Base-by-base conservation (phyloP, 2,797 vertebrate species). In the Austrolebias charrua region DNA sequence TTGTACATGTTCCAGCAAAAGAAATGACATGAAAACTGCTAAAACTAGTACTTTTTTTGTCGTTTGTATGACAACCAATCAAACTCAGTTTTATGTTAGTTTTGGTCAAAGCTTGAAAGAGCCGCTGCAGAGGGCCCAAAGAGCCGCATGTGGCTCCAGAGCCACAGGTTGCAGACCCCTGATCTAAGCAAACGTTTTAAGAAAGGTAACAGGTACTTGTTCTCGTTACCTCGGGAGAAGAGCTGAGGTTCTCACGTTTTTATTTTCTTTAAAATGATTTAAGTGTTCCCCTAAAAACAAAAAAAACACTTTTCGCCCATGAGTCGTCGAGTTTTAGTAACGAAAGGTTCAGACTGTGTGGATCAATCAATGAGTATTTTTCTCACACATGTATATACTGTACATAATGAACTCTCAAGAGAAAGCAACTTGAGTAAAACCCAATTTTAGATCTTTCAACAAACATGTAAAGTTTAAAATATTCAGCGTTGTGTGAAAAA, bases 201-300 rank as follows among this genome's bases (percentile, higher is more conserved):
- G 28, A 51, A 57, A 67, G 62, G 66, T 64, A 65, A 68, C 56
- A 12, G 40, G 59, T 46, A 64, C 47, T 51, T 66, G 47, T 58
- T 72, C 52, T 60, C 54, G 20, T 56, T 67, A 71, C 69, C 70
- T 54, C 18, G 38, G 38, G 8, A 69, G 31, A 69, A 69, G 69
- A 62, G 10, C 53, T 64, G 73, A 73, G 64, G 63, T 72, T 12
- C 19, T 55, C 58, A 45, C 64, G 50, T 66, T 77, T 69, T 57
- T 49, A 28, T 60, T 59, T 78, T 52, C 18, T 70, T 51, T 65
- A 47, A 68, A 74, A 56, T 55, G 4, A 62, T 14, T 40, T 42
- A 61, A 48, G 20, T 38, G 44, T 33, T 31, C 20, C 31, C 49
- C 2, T 31, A 28, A 63, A 60, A n/a, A 57, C 45, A n/a, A 7